Conservation (phyloP, 2,797 vertebrate species). For the Brachyrhaphis roseni region DNA sequence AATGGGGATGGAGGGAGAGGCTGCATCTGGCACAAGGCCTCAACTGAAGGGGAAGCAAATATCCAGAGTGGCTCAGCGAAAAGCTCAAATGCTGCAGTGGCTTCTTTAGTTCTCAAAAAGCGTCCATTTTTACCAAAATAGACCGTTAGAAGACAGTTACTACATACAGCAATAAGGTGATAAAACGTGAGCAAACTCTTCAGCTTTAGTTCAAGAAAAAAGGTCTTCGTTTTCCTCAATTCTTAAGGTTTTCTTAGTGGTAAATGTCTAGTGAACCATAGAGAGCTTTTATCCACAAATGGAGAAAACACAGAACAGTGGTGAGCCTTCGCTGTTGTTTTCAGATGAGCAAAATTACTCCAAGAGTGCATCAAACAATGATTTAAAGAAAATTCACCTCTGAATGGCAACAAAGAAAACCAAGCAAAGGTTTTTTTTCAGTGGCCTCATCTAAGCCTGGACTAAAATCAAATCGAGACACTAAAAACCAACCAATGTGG, state of each 20-base stretch:
- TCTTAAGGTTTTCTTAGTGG: not conserved
- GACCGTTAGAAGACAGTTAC: not conserved
- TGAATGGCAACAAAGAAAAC: not conserved
- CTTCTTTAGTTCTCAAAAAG: not conserved
- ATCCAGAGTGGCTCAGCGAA: not conserved
- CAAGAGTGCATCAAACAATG: not conserved
- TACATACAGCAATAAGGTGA: not conserved
- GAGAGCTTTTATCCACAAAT: not conserved
- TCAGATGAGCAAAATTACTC: not conserved
- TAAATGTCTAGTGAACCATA: not conserved
- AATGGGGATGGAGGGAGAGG: slow-evolving; percentile 67
- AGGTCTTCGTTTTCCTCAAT: not conserved
- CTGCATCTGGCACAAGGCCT: slow-evolving; percentile 67
- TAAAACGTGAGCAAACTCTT: not conserved
- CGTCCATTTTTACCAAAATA: not conserved
- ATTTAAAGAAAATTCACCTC: not conserved
- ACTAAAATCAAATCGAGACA: not conserved
- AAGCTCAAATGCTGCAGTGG: not conserved
- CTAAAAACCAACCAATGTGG: not conserved
- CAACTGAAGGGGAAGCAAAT: slow-evolving; percentile 35
- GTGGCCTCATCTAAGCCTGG: not conserved
- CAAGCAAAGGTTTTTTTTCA: not conserved
- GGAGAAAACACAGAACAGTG: not conserved
- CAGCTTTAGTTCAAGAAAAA: not conserved
- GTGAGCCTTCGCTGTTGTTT: not conserved